Percentiles rank a stretch among this genome's conserved stretches.
phyloP scores from a whole-genome alignment of 2,113 vertebrate species.

The Periophthalmus modestus region DNA sequence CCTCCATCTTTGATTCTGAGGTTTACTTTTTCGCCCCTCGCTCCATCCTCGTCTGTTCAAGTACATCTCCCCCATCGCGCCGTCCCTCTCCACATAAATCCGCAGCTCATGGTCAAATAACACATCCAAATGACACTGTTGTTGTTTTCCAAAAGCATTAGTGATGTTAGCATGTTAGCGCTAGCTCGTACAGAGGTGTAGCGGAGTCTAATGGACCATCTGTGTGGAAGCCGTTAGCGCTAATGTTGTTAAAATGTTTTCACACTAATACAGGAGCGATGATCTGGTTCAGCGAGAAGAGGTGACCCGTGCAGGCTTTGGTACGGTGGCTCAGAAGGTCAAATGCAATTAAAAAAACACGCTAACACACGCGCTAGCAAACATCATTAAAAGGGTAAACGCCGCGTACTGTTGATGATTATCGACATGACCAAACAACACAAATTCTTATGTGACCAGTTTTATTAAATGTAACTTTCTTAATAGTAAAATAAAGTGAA shows the following conservation, averaged over 20 bases:
- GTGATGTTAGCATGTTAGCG: slow-evolving; percentile 28
- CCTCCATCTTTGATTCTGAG: not conserved
- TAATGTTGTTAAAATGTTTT: slow-evolving; percentile 57
- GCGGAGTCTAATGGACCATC: slow-evolving; percentile 51
- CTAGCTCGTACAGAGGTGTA: slow-evolving; percentile 16
- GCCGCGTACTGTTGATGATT: too few species aligned
- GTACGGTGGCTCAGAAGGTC: not conserved
- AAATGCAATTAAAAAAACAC: not conserved
- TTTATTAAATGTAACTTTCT: too few species aligned
- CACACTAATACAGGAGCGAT: slow-evolving; percentile 29
- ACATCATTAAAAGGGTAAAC: not conserved
- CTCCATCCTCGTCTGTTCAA: slow-evolving; percentile 29
- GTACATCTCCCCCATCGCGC: slow-evolving; percentile 22
- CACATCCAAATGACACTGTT: slow-evolving; percentile 43
- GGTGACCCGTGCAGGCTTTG: slow-evolving; percentile 52
- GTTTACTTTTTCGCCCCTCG: slow-evolving; percentile 19
- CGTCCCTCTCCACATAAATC: slow-evolving; percentile 48
- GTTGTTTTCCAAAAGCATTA: slow-evolving; percentile 30
- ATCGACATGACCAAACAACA: too few species aligned
- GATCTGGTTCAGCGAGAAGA: slow-evolving; percentile 25
- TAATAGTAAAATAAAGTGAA: too few species aligned
- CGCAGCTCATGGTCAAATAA: slow-evolving; percentile 21
- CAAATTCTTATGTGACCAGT: too few species aligned
- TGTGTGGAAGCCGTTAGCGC: slow-evolving; percentile 40
- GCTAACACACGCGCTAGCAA: not conserved